phyloP scores from a whole-genome alignment of 2,888 invertebrate genomes.

The Callyntrura guangdongensis region DNA sequence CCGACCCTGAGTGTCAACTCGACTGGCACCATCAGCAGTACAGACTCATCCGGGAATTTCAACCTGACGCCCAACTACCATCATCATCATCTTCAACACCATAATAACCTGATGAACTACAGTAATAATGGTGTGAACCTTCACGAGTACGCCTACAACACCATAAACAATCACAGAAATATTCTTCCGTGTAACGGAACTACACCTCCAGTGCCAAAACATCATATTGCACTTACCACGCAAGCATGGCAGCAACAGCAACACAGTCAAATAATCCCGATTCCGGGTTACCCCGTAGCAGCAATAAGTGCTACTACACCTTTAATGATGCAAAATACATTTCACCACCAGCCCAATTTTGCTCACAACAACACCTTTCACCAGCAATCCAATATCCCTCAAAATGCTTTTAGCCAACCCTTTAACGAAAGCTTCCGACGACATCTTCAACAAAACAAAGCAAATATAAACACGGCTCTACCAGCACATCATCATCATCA shows the following conservation, averaged over 20 bases:
- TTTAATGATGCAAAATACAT: conserved; percentile 57
- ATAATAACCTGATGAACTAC: conserved; percentile 66
- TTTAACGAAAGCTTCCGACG: conserved; percentile 76
- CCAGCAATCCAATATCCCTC: conserved; percentile 11
- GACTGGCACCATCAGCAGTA: conserved; percentile 73
- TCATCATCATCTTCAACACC: conserved; percentile 41
- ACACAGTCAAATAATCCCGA: conserved; percentile 69
- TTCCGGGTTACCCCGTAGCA: conserved; percentile 60
- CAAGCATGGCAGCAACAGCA: conserved; percentile 67
- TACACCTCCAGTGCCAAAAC: conserved; percentile 76
- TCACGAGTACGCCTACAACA: conserved; percentile 76
- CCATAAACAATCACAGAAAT: conserved; percentile 72
- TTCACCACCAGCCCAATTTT: neutral
- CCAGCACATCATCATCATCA: conserved; percentile 51
- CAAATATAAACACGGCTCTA: neutral
- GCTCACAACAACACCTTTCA: too few relatives aligned
- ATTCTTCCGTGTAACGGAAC: conserved; percentile 74
- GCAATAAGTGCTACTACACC: neutral
- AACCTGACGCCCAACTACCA: conserved; percentile 60
- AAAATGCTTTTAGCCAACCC: neutral
- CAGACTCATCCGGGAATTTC: conserved; percentile 61
- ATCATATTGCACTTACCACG: conserved; percentile 73
- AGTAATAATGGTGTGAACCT: conserved; percentile 60
- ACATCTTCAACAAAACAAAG: conserved; percentile 59
- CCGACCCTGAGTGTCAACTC: conserved; percentile 68